phyloP scores from a whole-genome alignment of 2,888 invertebrate genomes.

The Papilio demoleus region DNA sequence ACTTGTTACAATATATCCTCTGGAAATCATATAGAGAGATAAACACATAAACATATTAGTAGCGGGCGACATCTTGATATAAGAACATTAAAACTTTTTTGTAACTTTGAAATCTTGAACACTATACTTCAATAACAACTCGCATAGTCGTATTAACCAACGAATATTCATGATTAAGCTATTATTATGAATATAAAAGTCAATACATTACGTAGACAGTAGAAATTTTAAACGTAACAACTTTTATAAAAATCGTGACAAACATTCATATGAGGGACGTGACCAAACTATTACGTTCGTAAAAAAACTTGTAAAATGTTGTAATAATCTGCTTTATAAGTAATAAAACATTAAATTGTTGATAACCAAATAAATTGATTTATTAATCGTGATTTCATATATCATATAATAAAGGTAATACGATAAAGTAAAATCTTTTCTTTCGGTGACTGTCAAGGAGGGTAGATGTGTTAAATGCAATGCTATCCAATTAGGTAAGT shows the following conservation, averaged over 20 bases:
- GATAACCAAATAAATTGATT: conserved; percentile 20
- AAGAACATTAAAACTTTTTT: no score
- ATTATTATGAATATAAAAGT: background rate
- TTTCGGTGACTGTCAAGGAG: background rate
- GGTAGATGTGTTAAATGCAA: background rate
- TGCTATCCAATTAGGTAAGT: conserved; percentile 14
- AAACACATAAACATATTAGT: no score
- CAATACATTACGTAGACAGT: conserved; percentile 5
- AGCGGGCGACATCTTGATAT: no score
- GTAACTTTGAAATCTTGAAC: no score
- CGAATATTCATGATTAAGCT: conserved; percentile 2
- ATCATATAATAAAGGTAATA: background rate
- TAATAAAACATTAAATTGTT: conserved; percentile 14
- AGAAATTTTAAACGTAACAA: background rate
- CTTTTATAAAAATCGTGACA: conserved; percentile 22
- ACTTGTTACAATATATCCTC: no score
- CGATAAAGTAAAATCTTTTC: conserved; percentile 18
- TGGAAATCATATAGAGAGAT: no score
- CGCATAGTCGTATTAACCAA: background rate
- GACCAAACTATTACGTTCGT: conserved; percentile 18
- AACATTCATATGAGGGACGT: conserved; percentile 21
- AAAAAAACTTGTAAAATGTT: conserved; percentile 15
- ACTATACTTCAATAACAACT: background rate
- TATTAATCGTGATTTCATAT: conserved; percentile 22
- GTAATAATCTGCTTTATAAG: conserved; percentile 27